Conservation (phyloP, 2,797 vertebrate genomes). For the Avahi laniger region DNA sequence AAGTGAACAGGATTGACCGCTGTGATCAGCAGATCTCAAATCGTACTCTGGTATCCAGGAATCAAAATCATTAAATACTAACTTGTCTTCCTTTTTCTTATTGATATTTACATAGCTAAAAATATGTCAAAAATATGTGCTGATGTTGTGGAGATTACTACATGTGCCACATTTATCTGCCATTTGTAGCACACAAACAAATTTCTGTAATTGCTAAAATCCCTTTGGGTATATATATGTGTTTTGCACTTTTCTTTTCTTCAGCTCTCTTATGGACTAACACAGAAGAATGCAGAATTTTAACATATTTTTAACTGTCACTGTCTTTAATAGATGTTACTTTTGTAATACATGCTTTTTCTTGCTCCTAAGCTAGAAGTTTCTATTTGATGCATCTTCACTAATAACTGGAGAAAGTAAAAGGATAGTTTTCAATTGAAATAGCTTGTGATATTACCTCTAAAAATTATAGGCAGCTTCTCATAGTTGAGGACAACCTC, state of each 20-base stretch:
- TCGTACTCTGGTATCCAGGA: not conserved
- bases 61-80: not conserved
- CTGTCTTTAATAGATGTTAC: conserved; percentile 35
- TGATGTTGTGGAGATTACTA: not conserved
- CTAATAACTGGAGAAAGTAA: not conserved
- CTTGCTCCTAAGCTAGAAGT: not conserved
- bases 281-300: not conserved
- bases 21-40: not conserved
- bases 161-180: not conserved
- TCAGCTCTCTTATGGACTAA: not conserved
- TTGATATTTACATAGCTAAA: not conserved
- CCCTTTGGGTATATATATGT: not conserved
- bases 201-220: conserved; percentile 22
- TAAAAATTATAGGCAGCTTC: not conserved
- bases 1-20: not conserved
- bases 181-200: not conserved
- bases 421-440: not conserved
- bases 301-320: not conserved
- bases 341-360: not conserved
- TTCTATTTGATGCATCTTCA: not conserved
- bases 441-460: not conserved
- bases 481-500: not conserved
- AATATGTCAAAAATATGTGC: not conserved
- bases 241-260: not conserved
- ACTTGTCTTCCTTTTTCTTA: not conserved